These are phyloP conservation scores for Cygnus atratus DNA, from an alignment of 2,113 vertebrate genomes.

Conservation along the genomic window DNA sequence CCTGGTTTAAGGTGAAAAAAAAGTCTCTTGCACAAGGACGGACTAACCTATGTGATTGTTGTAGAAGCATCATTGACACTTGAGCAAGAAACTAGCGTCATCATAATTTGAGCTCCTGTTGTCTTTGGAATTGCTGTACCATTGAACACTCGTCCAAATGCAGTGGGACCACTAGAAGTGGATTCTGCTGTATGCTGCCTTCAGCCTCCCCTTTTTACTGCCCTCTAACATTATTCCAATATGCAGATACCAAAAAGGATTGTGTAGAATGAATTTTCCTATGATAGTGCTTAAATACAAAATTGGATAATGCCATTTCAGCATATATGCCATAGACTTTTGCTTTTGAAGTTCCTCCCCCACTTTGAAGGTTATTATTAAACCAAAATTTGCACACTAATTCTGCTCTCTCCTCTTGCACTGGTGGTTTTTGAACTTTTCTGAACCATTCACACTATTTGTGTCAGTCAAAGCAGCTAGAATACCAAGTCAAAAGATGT, in stretches of 20 bases:
- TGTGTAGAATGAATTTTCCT: neutral
- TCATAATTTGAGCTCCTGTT: neutral
- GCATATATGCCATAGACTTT: neutral
- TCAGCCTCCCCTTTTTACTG: neutral
- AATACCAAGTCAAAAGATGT: neutral
- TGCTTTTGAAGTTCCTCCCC: neutral
- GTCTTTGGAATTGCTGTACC: neutral
- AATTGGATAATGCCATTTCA: constrained; percentile 10
- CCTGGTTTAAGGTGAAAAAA: neutral
- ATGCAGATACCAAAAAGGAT: neutral
- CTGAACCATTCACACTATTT: neutral
- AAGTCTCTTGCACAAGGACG: neutral
- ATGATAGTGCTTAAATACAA: neutral
- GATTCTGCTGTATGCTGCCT: neutral
- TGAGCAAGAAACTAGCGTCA: neutral
- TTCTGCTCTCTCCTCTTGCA: neutral
- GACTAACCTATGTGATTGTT: neutral
- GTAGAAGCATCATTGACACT: neutral
- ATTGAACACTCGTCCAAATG: neutral
- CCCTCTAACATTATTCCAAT: neutral
- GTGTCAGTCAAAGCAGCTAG: neutral
- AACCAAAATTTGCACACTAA: neutral
- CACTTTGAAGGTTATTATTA: neutral
- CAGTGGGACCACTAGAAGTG: neutral
- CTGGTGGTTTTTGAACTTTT: neutral